phyloP scores from a whole-genome alignment of 1,140 invertebrate species.

The Formica selysi region DNA sequence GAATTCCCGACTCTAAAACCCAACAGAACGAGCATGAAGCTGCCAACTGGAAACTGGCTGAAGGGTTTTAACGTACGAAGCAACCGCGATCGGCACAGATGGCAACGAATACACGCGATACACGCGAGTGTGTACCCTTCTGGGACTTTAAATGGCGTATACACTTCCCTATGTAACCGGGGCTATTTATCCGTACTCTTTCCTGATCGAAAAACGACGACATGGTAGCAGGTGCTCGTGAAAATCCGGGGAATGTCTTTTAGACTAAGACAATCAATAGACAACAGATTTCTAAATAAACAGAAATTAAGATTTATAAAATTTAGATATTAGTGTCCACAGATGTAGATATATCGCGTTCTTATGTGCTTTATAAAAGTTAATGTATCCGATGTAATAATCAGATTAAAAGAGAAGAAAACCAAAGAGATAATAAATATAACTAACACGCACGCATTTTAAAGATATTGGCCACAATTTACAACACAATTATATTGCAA shows the following conservation, averaged over 20 bases:
- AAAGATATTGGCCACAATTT: neutral
- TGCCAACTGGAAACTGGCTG: conserved; percentile 80
- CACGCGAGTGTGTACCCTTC: conserved; percentile 45
- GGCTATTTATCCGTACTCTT: conserved; percentile 56
- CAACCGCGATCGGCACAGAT: conserved; percentile 82
- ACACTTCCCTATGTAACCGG: conserved; percentile 40
- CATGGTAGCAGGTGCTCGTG: conserved; percentile 55
- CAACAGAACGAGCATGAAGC: conserved; percentile 76
- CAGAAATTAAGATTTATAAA: conserved; percentile 3
- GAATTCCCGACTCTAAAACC: conserved; percentile 76
- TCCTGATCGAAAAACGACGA: conserved; percentile 58
- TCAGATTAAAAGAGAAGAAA: conserved; percentile 7
- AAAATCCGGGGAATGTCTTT: conserved; percentile 54
- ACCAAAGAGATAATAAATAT: neutral
- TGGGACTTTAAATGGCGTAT: conserved; percentile 44
- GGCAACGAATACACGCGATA: conserved; percentile 66
- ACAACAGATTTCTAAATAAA: neutral
- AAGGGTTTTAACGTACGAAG: conserved; percentile 75
- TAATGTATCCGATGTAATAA: neutral
- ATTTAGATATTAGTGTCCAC: neutral
- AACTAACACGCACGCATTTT: neutral
- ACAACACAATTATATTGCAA: neutral
- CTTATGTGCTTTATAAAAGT: neutral
- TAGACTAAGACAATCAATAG: conserved; percentile 19
- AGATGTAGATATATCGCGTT: neutral